These are phyloP conservation scores for Hemithea aestivaria DNA, from an alignment of 2,888 invertebrate genomes.

Conservation along the genomic window DNA sequence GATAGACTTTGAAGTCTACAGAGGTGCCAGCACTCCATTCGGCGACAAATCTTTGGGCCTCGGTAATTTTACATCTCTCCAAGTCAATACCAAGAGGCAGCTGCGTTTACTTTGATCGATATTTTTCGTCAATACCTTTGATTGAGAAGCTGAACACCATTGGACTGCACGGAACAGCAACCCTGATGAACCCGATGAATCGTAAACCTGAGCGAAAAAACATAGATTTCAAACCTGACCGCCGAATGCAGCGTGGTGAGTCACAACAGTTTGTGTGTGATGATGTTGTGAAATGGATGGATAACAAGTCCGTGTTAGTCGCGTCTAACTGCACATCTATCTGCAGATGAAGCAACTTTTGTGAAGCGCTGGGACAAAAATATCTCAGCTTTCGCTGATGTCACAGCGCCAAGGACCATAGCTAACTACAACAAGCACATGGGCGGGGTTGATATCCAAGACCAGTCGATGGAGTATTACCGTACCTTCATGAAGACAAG, in stretches of 20 bases:
- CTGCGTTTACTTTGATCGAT: constrained; percentile 22
- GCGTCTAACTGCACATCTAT: constrained; percentile 15
- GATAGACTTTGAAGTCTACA: constrained; percentile 28
- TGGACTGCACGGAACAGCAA: constrained; percentile 23
- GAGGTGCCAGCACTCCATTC: constrained; percentile 19
- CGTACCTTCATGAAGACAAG: constrained; percentile 33
- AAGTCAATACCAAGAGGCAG: constrained; percentile 23
- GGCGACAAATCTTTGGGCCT: constrained; percentile 16
- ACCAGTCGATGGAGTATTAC: constrained; percentile 31
- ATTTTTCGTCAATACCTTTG: constrained; percentile 24
- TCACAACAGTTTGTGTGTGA: constrained; percentile 17
- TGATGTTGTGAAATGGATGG: constrained; percentile 22
- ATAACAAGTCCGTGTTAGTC: constrained; percentile 24
- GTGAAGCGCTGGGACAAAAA: constrained; percentile 23
- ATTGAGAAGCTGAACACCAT: constrained; percentile 17
- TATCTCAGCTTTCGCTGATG: background rate
- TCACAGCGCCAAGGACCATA: background rate
- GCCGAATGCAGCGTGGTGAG: constrained; percentile 21
- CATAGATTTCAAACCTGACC: constrained; percentile 23
- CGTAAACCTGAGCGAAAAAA: constrained; percentile 20
- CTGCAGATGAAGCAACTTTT: background rate
- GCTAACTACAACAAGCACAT: constrained; percentile 24
- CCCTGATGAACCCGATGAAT: constrained; percentile 27
- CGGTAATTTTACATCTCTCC: constrained; percentile 21
- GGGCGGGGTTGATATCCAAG: constrained; percentile 25